Evolutionary conservation across 2,113 vertebrate species (phyloP), one percentile per base, ranked within the genome.

Genomic region (Limanda limanda): DNA sequence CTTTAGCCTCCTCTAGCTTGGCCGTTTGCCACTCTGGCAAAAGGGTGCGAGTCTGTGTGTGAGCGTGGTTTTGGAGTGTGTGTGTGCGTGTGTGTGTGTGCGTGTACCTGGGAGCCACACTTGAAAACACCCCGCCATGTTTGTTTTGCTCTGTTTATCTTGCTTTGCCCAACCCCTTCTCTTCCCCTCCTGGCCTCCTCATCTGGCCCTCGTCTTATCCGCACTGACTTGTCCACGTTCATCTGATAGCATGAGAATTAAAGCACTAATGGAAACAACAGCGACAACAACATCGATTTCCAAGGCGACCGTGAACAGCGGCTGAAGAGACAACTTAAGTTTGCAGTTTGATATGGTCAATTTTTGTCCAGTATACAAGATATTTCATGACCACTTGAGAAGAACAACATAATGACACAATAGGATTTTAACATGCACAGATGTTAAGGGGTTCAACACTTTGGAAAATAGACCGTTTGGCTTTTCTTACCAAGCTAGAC

Each of bases 101-200:
- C 73, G 51, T 81, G 82, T 83, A 85, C 86, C 84, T 85, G 88
- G 74, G 76, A 88, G 76, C 55, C 56, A 73, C 78, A 81, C 81
- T 85, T 86, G 60, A 89, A 89, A 60, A 88, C 51, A 47, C 58
- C 59, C 67, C 48, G 58, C 68, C 85, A 81, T 86, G 88, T 88
- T 91, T 90, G 79, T 86, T 87, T 90, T 91, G 74, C 88, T 88
- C 80, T 88, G 81, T 89, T 91, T 91, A 68, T 86, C 89, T 86
- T 83, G 83, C 83, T 83, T 72, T 70, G 68, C 74, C 82, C 71
- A 61, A 59, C 71, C 85, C 76, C 70, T 67, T 70, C 70, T 69
- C 64, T 70, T 78, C 74, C 71, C 58, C 72, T 64, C 21, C 64
- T 25, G 73, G 58, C 75, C 66, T 79, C 70, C 76, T 61, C 64